Evolutionary conservation across 2,113 vertebrate species (phyloP).

Genomic region (Zootoca vivipara): DNA sequence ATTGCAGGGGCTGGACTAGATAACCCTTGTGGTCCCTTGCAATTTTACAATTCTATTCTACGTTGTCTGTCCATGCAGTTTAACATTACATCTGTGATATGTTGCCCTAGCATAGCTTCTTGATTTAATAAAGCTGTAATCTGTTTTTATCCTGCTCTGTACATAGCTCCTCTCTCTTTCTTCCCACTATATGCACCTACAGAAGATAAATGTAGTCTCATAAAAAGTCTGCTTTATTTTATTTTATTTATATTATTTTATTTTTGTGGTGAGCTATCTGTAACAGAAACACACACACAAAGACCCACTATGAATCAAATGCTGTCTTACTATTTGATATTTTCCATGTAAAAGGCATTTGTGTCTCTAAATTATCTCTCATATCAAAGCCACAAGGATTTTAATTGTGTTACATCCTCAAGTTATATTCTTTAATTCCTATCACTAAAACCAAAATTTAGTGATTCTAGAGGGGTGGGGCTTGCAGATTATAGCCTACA

Average conservation of each 20-base stretch:
- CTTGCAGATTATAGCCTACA: not conserved
- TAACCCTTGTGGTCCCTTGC: too few species aligned
- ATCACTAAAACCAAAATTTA: conserved; percentile 38
- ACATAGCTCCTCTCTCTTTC: not conserved
- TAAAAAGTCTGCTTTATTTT: not conserved
- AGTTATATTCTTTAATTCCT: conserved; percentile 3
- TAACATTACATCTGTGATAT: not conserved
- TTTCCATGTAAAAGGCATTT: not conserved
- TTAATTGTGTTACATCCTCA: conserved; percentile 28
- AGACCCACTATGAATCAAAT: not conserved
- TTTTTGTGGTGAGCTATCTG: not conserved
- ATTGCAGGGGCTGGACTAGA: too few species aligned
- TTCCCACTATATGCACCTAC: not conserved
- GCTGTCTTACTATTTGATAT: conserved; percentile 31
- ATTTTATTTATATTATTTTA: not conserved
- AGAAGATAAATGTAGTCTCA: not conserved
- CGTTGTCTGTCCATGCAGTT: too few species aligned
- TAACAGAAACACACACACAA: conserved; percentile 30
- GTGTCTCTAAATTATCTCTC: conserved; percentile 15
- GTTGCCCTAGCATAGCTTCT: not conserved
- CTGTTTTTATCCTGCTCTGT: not conserved
- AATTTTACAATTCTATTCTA: too few species aligned
- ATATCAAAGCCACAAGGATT: conserved; percentile 24
- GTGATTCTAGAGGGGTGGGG: not conserved
- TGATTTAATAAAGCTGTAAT: not conserved